These are phyloP conservation scores for Ctenopoma multispine DNA, from an alignment of 2,797 vertebrate genomes.

Conservation along the genomic window DNA sequence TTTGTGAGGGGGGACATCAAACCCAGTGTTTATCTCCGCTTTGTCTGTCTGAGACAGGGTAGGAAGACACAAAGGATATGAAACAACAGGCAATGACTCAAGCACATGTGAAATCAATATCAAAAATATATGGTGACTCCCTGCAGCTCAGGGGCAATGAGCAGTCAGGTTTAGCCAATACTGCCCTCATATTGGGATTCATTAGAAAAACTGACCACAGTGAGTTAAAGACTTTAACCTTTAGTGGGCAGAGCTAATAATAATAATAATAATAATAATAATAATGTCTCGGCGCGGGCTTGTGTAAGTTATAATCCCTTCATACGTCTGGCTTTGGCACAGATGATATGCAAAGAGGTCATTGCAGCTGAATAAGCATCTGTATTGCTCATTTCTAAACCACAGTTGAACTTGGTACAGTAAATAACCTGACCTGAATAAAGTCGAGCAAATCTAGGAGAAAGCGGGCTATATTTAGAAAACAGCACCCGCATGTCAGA, in stretches of 20 bases:
- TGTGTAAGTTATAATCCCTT: constrained; percentile 43
- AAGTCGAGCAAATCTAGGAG: constrained; percentile 73
- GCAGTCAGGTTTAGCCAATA: constrained; percentile 2
- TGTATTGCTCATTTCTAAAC: constrained; percentile 65
- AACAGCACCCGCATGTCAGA: constrained; percentile 63
- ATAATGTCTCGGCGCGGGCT: no score
- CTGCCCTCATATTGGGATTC: background rate
- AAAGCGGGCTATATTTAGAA: constrained; percentile 76
- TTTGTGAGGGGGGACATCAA: constrained; percentile 60
- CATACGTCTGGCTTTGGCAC: constrained; percentile 46
- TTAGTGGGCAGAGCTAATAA: no score
- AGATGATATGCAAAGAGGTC: constrained; percentile 67
- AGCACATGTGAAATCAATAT: constrained; percentile 44
- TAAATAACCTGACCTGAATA: constrained; percentile 83
- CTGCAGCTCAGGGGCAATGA: background rate
- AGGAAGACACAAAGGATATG: constrained; percentile 36
- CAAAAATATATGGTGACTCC: constrained; percentile 30
- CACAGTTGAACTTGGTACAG: constrained; percentile 77
- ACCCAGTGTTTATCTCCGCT: constrained; percentile 54
- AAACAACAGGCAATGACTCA: constrained; percentile 17
- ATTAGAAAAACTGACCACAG: constrained; percentile 5
- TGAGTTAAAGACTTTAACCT: constrained; percentile 6
- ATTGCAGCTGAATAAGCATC: constrained; percentile 70
- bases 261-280: no score
- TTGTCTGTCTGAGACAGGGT: constrained; percentile 43